Base-by-base conservation (phyloP, 1,140 invertebrate genomes). In the Aethina tumida region DNA sequence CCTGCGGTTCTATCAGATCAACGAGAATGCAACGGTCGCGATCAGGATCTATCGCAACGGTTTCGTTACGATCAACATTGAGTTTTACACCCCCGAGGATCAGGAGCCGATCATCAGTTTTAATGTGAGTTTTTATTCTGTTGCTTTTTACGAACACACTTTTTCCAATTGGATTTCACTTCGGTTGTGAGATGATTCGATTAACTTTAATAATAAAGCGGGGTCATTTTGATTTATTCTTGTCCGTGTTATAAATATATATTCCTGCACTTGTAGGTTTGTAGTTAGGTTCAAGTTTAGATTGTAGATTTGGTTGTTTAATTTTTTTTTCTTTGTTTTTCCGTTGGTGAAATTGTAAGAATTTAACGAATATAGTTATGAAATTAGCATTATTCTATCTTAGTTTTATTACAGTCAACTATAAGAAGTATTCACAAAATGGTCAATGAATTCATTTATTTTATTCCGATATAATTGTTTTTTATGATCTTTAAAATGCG, bases 121-220 rank as follows among this genome's bases (percentile, higher is more conserved):
- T 60, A 81, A 87, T 74, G 83, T 88, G 76, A 67, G 58, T 41
- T n/a, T n/a, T n/a, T n/a, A n/a, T n/a, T n/a, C n/a, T n/a, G n/a
- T n/a, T n/a, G n/a, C n/a, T n/a, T n/a, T n/a, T n/a, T n/a, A n/a
- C n/a, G n/a, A n/a, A n/a, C n/a, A n/a, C 15, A 8, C 8, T 39
- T 8, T 18, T 13, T 8, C 33, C 2, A 28, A 28, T 22, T 7
- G 6, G 21, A 22, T 7, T 22, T 22, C n/a, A 6, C 6, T 22
- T 7, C 21, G n/a, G 21, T 6, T 6, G n/a, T 6, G n/a, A n/a
- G n/a, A n/a, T n/a, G n/a, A n/a, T n/a, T n/a, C n/a, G n/a, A n/a
- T n/a, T n/a, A 6, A 16, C 24, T 42, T 41, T 8, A 12, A 40
- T 4, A 5, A 15, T 22, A 15, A 5, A 17, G 5, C 13, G 14